These are phyloP conservation scores for Gallirallus australis DNA, from an alignment of 2,797 vertebrate species.

Conservation along the genomic window DNA sequence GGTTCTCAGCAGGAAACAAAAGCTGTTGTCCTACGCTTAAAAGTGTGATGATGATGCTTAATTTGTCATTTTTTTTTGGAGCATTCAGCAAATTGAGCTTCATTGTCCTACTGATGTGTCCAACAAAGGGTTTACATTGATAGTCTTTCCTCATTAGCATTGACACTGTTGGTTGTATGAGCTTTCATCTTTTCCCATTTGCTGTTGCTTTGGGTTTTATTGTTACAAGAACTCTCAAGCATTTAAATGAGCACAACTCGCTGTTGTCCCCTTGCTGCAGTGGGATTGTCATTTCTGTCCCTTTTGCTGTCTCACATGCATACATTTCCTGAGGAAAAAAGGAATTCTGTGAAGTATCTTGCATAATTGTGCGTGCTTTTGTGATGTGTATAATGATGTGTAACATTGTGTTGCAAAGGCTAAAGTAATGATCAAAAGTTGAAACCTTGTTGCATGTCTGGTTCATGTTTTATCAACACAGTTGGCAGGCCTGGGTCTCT, in stretches of 20 bases:
- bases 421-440: background rate
- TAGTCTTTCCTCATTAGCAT: conserved; percentile 46
- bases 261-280: conserved; percentile 17
- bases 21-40: conserved; percentile 45
- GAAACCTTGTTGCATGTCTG: background rate
- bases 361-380: conserved; percentile 31
- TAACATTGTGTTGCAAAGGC: background rate
- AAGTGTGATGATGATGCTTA: conserved; percentile 37
- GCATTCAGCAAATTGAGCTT: conserved; percentile 43
- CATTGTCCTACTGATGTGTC: conserved; percentile 37
- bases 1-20: conserved; percentile 48
- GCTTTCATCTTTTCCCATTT: conserved; percentile 36
- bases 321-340: background rate
- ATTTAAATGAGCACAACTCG: background rate
- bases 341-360: background rate
- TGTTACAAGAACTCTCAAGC: background rate
- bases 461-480: background rate
- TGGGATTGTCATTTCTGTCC: conserved; percentile 36
- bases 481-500: background rate
- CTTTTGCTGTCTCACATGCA: background rate
- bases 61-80: conserved; percentile 67
- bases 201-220: conserved; percentile 11
- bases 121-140: conserved; percentile 13
- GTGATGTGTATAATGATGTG: conserved; percentile 9
- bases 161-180: background rate